A percentile compares a stretch with the other conserved stretches of the same genome.
Evolutionary conservation across 2,888 invertebrate species (phyloP).

Genomic region (Sarcophaga carnaria): DNA sequence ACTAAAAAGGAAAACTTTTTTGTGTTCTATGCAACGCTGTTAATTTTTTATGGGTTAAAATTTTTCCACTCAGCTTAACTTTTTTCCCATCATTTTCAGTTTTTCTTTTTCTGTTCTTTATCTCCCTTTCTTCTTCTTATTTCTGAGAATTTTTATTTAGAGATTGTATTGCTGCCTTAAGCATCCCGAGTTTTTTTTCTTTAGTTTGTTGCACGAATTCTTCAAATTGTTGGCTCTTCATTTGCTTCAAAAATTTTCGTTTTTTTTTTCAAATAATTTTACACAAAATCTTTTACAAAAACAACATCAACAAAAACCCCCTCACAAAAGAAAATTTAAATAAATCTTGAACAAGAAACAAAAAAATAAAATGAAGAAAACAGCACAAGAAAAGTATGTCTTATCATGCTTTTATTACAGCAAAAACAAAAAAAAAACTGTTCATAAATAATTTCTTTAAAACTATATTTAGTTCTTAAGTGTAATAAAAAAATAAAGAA

Average conservation of each 20-base stretch:
- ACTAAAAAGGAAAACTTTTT: constrained; percentile 17
- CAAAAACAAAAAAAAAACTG: neutral
- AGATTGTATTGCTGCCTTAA: neutral
- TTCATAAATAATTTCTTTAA: neutral
- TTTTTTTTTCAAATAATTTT: constrained; percentile 34
- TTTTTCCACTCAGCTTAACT: constrained; percentile 14
- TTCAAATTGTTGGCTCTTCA: constrained; percentile 35
- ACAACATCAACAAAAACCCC: neutral
- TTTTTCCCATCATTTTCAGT: neutral
- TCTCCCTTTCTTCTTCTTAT: neutral
- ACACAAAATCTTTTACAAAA: constrained; percentile 48
- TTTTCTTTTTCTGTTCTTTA: neutral
- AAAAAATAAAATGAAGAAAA: constrained; percentile 28
- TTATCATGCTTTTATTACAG: constrained; percentile 34
- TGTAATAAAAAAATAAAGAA: constrained; percentile 41
- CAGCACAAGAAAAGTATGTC: neutral
- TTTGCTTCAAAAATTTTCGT: neutral
- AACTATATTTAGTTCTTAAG: constrained; percentile 59
- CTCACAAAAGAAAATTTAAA: neutral
- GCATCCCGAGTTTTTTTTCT: neutral
- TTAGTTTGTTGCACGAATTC: constrained; percentile 43
- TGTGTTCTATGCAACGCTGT: neutral
- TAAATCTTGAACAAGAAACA: constrained; percentile 6
- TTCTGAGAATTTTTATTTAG: constrained; percentile 13
- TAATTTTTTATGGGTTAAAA: constrained; percentile 39